phyloP scores from a whole-genome alignment of 2,113 vertebrate genomes.

The Cavia aperea region DNA sequence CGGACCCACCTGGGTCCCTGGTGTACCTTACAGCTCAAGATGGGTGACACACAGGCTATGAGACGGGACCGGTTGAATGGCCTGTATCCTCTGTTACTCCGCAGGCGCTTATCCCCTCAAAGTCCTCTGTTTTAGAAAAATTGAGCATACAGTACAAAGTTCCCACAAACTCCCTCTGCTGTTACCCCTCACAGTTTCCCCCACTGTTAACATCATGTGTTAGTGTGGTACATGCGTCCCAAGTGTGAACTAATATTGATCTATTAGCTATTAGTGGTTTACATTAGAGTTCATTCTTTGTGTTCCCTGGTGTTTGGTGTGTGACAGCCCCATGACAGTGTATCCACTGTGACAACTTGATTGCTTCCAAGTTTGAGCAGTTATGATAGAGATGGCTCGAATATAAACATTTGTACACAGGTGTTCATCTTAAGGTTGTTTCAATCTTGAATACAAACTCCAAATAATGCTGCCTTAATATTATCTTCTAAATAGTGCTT shows the following conservation, averaged over 20 bases:
- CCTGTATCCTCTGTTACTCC: not conserved
- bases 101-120: not conserved
- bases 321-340: not conserved
- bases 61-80: not conserved
- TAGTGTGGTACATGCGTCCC: not conserved
- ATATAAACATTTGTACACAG: not conserved
- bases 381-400: not conserved
- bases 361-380: not conserved
- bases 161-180: not conserved
- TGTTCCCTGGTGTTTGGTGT: not conserved
- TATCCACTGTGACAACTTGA: not conserved
- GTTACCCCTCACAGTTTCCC: not conserved
- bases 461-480: conserved; percentile 12
- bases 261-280: not conserved
- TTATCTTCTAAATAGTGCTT: conserved; percentile 6
- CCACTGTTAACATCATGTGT: not conserved
- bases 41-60: not conserved
- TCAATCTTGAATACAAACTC: not conserved
- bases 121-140: not conserved
- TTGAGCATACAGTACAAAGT: not conserved
- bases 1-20: not conserved
- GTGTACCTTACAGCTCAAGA: too few species aligned
- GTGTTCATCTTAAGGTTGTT: not conserved
- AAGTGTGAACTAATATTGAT: not conserved
- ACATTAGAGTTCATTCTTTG: not conserved